Conservation (phyloP, 1,140 invertebrate species). For the Pararge aegeria region DNA sequence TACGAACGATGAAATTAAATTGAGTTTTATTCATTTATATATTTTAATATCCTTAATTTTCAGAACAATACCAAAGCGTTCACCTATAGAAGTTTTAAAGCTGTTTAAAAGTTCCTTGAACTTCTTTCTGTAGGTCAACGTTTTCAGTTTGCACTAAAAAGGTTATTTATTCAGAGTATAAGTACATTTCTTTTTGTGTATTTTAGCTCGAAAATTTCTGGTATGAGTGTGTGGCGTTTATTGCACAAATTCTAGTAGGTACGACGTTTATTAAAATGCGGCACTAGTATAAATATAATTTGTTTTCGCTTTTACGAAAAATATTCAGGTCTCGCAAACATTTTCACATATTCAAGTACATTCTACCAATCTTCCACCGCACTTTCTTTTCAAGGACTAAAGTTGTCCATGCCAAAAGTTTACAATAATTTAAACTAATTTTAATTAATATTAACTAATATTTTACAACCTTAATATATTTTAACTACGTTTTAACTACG, state of each 20-base stretch:
- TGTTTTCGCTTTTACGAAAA: background rate
- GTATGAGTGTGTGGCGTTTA: background rate
- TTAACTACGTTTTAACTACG: too few relatives aligned
- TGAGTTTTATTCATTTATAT: too few relatives aligned
- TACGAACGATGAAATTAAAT: too few relatives aligned
- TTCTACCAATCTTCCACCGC: too few relatives aligned
- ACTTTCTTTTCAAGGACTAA: too few relatives aligned
- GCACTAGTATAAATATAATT: background rate
- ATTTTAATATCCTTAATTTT: too few relatives aligned
- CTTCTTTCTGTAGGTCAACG: background rate
- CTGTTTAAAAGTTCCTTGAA: background rate
- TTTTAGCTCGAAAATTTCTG: background rate
- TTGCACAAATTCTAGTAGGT: background rate
- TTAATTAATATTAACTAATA: too few relatives aligned
- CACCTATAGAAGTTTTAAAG: background rate
- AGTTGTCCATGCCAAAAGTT: too few relatives aligned
- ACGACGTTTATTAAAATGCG: background rate
- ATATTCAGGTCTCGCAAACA: background rate
- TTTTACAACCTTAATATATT: too few relatives aligned
- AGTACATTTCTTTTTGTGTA: background rate
- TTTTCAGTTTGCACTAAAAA: background rate
- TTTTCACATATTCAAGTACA: background rate
- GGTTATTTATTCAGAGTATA: background rate
- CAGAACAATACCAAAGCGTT: too few relatives aligned
- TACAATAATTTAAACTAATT: too few relatives aligned